These are phyloP conservation scores for Coregonus sp. DNA, from an alignment of 2,797 vertebrate species.

Conservation along the genomic window DNA sequence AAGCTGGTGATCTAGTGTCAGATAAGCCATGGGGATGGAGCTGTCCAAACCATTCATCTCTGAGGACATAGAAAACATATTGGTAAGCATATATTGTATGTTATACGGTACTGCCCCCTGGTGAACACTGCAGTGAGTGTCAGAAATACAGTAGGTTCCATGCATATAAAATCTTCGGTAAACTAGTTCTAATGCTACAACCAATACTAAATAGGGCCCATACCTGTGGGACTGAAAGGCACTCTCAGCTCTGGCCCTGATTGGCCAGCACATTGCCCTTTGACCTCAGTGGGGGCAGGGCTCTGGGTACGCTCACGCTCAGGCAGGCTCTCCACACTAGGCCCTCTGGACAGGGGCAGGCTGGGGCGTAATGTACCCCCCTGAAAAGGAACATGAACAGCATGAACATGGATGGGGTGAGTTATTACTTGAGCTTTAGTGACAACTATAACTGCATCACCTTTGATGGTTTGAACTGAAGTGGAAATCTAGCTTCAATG, in stretches of 20 bases:
- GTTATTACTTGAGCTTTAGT: neutral
- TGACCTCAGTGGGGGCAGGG: conserved; percentile 45
- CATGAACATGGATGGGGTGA: neutral
- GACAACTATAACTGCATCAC: conserved; percentile 39
- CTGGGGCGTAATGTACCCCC: conserved; percentile 78
- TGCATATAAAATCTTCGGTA: neutral
- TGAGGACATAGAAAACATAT: conserved; percentile 55
- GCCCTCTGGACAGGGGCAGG: conserved; percentile 82
- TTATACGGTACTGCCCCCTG: conserved; percentile 30
- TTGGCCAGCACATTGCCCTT: conserved; percentile 77
- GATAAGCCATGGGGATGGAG: conserved; percentile 90
- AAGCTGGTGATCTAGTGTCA: conserved; percentile 92
- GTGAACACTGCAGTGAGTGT: neutral
- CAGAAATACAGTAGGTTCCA: neutral
- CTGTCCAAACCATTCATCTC: conserved; percentile 94
- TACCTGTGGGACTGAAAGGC: conserved; percentile 83
- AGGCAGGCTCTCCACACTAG: conserved; percentile 86
- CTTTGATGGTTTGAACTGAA: conserved; percentile 83
- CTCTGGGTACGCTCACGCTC: conserved; percentile 75
- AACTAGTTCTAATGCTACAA: neutral
- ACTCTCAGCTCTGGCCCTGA: conserved; percentile 89
- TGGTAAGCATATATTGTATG: neutral
- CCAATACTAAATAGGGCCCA: neutral
- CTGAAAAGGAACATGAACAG: conserved; percentile 57
- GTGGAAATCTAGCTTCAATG: conserved; percentile 81